Evolutionary conservation across 2,113 vertebrate species (phyloP).

Genomic region (Cynopterus brachyotis): DNA sequence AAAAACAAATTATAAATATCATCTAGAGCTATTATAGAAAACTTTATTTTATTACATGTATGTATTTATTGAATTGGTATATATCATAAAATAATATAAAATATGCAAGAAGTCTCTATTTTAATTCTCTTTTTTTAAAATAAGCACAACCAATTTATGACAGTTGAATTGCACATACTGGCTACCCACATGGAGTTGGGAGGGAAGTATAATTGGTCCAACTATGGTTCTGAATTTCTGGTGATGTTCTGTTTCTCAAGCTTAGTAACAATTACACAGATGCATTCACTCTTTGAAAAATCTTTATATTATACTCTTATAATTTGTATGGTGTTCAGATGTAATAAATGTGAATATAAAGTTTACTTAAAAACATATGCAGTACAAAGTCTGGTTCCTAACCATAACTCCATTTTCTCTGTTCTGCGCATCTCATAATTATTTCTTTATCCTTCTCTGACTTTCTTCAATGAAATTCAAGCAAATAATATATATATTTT

Average conservation of each 20-base stretch:
- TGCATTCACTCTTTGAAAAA: neutral
- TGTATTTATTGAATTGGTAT: neutral
- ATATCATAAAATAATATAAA: neutral
- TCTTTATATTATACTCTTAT: neutral
- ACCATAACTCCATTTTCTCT: neutral
- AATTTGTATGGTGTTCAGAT: neutral
- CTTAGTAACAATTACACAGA: neutral
- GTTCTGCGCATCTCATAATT: neutral
- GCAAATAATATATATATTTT: neutral
- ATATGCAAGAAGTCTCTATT: neutral
- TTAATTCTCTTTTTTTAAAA: neutral
- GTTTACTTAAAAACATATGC: neutral
- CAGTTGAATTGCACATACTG: neutral
- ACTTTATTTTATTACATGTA: neutral
- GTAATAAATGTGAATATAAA: neutral
- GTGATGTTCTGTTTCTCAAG: neutral
- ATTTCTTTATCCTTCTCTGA: neutral
- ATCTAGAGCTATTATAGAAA: neutral
- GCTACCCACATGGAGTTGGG: neutral
- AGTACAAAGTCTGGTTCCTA: neutral
- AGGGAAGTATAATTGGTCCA: neutral
- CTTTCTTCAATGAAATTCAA: neutral
- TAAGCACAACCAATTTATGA: neutral
- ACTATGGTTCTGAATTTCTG: neutral
- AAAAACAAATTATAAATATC: neutral